Conservation (phyloP, 2,888 invertebrate genomes). For the Ischnura elegans region DNA sequence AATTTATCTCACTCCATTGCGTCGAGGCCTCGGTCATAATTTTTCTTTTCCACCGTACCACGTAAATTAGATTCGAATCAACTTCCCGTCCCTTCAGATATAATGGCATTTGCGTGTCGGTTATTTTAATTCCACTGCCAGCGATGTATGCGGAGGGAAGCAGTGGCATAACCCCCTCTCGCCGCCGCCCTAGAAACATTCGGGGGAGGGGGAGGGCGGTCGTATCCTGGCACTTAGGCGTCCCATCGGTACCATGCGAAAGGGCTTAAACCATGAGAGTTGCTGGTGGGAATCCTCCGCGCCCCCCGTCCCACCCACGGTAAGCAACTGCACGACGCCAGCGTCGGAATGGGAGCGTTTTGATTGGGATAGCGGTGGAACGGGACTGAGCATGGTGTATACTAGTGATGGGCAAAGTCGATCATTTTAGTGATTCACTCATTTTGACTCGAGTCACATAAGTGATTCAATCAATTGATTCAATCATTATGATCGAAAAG, state of each 20-base stretch:
- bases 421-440: too few relatives aligned
- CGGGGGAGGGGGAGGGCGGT: too few relatives aligned
- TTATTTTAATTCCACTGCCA: background rate
- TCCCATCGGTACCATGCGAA: background rate
- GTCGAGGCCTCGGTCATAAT: background rate
- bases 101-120: background rate
- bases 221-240: background rate
- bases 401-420: too few relatives aligned
- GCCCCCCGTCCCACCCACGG: background rate
- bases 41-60: background rate
- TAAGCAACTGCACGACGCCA: background rate
- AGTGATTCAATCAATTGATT: too few relatives aligned
- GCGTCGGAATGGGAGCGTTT: background rate
- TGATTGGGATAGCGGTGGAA: background rate
- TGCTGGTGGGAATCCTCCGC: background rate
- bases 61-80: background rate
- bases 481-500: too few relatives aligned
- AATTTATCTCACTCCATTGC: background rate
- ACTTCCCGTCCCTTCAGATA: background rate
- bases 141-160: background rate
- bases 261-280: background rate
- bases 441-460: too few relatives aligned
- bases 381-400: background rate
- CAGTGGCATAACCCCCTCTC: background rate
- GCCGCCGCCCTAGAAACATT: background rate